Conservation (phyloP, 2,888 invertebrate genomes). For the Ochropacha duplaris region DNA sequence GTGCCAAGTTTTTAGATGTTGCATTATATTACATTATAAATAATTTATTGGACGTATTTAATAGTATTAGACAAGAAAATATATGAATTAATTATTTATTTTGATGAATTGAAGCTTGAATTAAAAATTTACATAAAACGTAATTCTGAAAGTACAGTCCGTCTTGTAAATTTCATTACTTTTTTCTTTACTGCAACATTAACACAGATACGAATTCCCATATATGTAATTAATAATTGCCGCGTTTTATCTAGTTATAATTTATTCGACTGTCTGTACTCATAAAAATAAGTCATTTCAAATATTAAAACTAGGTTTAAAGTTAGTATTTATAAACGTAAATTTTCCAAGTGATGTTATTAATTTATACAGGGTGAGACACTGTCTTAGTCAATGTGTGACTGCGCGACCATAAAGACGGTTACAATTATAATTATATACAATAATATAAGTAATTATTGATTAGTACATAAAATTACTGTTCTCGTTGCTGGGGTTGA, state of each 20-base stretch:
- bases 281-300: neutral
- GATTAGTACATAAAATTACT: neutral
- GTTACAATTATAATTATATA: neutral
- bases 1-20: conserved; percentile 27
- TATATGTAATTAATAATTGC: no score
- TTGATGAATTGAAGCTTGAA: neutral
- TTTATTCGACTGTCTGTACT: neutral
- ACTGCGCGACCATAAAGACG: neutral
- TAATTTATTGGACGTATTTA: conserved; percentile 1
- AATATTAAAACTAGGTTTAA: neutral
- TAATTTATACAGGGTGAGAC: conserved; percentile 21
- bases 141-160: neutral
- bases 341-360: conserved; percentile 12
- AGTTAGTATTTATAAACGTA: conserved; percentile 9
- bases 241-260: no score
- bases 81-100: neutral
- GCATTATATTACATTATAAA: neutral
- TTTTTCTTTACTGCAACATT: neutral
- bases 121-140: neutral
- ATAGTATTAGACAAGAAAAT: neutral
- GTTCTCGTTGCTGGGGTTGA: conserved; percentile 1
- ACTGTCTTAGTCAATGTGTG: conserved; percentile 13
- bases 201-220: no score
- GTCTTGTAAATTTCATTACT: neutral
- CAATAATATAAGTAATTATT: neutral